Percentiles rank a stretch among this genome's conserved stretches.
These are phyloP conservation scores for Genyomyrus donnyi DNA, from an alignment of 2,113 vertebrate species.

Conservation along the genomic window DNA sequence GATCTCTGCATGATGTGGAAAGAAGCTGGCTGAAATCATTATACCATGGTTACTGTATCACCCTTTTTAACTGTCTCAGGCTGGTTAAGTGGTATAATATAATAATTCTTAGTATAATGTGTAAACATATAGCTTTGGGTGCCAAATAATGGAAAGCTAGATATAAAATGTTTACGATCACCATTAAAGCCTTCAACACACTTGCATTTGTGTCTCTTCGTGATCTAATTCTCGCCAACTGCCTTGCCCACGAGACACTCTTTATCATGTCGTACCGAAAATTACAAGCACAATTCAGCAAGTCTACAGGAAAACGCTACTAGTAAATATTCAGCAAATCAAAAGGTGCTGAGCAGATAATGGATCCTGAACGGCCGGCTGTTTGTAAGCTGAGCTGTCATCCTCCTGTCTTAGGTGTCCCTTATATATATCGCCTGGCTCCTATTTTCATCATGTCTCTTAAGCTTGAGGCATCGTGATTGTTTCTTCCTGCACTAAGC, in stretches of 20 bases:
- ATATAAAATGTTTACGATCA: not conserved
- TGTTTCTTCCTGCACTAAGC: not conserved
- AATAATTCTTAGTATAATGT: not conserved
- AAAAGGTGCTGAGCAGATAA: not conserved
- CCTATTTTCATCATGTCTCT: not conserved
- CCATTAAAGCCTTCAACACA: not conserved
- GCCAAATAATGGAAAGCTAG: not conserved
- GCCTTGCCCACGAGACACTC: not conserved
- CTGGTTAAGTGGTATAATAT: not conserved
- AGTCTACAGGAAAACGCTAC: not conserved
- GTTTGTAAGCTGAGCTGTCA: not conserved
- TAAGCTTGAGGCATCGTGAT: not conserved
- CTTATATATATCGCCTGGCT: not conserved
- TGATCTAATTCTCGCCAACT: not conserved
- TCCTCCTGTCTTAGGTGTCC: not conserved
- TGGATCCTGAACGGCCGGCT: not conserved
- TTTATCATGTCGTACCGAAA: not conserved
- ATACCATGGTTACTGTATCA: not conserved
- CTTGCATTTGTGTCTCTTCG: not conserved
- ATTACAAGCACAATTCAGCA: not conserved
- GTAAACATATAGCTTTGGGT: not conserved
- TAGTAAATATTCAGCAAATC: not conserved
- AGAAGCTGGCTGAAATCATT: not conserved
- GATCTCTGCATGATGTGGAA: not conserved
- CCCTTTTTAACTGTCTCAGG: not conserved